Percentiles rank a stretch among this genome's conserved stretches.
Evolutionary conservation across 2,113 vertebrate species (phyloP).

Genomic region (Pseudopodoces humilis): DNA sequence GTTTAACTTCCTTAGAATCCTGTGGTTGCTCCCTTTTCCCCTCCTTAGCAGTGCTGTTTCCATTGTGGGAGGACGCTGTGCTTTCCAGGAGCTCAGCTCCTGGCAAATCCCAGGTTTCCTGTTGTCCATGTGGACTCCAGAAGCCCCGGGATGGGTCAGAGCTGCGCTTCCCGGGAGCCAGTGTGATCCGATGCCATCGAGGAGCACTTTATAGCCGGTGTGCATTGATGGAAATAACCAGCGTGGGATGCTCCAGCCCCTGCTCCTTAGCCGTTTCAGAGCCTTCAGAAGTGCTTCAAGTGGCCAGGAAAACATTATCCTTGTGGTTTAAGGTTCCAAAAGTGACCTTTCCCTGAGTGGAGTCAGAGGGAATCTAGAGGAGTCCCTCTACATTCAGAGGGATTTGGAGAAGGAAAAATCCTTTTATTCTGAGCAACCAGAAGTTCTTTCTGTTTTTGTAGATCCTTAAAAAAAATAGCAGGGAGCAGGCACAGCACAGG

Average conservation of each 20-base stretch:
- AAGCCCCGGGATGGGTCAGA: background rate
- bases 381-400: background rate
- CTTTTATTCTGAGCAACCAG: background rate
- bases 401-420: background rate
- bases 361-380: background rate
- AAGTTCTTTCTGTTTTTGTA: background rate
- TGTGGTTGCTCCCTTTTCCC: background rate
- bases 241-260: background rate
- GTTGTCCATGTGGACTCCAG: rapidly evolving
- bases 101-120: background rate
- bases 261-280: background rate
- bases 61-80: background rate
- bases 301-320: background rate
- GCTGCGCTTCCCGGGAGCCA: background rate
- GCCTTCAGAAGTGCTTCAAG: background rate
- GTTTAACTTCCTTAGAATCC: background rate
- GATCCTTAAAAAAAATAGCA: background rate
- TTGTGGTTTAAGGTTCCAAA: background rate
- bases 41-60: background rate
- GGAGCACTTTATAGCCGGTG: background rate
- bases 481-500: background rate
- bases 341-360: background rate
- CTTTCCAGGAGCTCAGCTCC: background rate
- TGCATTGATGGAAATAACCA: background rate
- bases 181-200: background rate